Base-by-base conservation (phyloP, 2,888 invertebrate genomes). In the Meliscaeva auricollis region DNA sequence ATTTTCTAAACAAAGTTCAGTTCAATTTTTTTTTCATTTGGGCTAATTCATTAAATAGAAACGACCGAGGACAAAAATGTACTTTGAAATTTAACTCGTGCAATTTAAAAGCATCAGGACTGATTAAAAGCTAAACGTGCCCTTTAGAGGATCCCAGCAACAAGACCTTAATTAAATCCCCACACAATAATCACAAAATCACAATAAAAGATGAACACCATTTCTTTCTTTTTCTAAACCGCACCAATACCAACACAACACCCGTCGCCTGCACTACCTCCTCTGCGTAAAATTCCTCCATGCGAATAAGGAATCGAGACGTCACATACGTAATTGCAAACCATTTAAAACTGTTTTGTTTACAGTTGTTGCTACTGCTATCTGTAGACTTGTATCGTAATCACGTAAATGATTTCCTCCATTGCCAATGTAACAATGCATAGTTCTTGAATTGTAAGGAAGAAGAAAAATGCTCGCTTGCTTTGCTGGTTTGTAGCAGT, bases 301-400 rank as follows among this genome's bases (percentile, higher is more conserved):
- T 68, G 22, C 41, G 11, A 44, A n/a, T n/a, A n/a, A 50, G 44
- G 44, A 44, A 81, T 72, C 72, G 44, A 64, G 72, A 66, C 72
- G 66, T 81, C 76, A 81, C 70, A 81, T 81, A 72, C 58, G 48
- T 81, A 81, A 81, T 76, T 81, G 81, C 70, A 66, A 76, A 56
- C 64, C 72, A 76, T 81, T 81, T 81, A 76, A 81, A 76, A 81
- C 70, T 72, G 76, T 81, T 81, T 78, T 82, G 77, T 77, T 82
- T 82, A 73, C 72, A 62, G 46, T 77, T 58, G 46, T 77, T 58
- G 64, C 52, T 72, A 77, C 72, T 46, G 58, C 48, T 68, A 78
- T 82, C 73, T 68, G 62, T 54, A 68, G 68, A 73, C 38, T 68
- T 73, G 77, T 77, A 82, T 73, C 82, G 77, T 82, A 77, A 82